phyloP scores from a whole-genome alignment of 2,113 vertebrate genomes.

The Morone saxatilis region DNA sequence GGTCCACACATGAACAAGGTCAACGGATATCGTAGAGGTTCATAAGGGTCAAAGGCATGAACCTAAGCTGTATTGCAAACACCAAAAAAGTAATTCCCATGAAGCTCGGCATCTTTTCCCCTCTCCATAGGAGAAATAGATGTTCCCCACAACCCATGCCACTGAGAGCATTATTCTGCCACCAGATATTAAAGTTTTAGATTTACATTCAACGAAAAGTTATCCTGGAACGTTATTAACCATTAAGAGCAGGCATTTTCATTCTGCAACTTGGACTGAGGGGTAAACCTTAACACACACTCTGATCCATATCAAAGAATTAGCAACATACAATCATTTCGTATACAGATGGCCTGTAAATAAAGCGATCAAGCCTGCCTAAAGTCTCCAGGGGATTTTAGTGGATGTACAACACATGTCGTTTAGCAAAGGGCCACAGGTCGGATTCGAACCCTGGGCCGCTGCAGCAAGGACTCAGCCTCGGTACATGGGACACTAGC shows the following conservation, averaged over 20 bases:
- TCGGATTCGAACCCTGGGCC: too few species aligned
- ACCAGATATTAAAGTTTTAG: neutral
- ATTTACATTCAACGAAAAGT: neutral
- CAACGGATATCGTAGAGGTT: neutral
- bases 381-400: neutral
- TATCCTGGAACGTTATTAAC: neutral
- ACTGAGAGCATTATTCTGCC: neutral
- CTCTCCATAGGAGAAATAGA: neutral
- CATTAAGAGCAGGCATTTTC: neutral
- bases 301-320: too few species aligned
- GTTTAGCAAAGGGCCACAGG: neutral
- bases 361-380: neutral
- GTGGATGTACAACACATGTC: slow-evolving; percentile 2
- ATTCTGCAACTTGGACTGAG: neutral
- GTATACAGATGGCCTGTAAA: neutral
- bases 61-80: neutral
- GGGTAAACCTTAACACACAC: too few species aligned
- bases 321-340: neutral
- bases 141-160: neutral
- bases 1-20: neutral
- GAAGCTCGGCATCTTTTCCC: neutral
- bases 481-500: too few species aligned
- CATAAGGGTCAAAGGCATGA: neutral
- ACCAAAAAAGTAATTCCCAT: neutral
- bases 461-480: too few species aligned